phyloP scores from a whole-genome alignment of 2,113 vertebrate genomes.

The Actenoides hombroni region DNA sequence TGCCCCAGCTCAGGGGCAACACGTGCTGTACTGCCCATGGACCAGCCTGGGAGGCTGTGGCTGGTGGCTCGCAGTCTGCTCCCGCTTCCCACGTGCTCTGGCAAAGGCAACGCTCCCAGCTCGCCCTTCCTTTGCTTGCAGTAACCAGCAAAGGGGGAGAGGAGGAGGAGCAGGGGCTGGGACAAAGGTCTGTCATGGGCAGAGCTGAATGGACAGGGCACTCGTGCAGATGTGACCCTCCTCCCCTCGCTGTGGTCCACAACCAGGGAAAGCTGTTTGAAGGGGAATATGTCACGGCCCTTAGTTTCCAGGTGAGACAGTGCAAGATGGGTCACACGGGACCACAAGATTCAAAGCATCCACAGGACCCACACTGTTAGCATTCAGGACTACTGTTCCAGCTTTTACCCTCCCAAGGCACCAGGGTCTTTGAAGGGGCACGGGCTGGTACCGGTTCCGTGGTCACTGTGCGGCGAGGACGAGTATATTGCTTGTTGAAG shows the following conservation, averaged over 20 bases:
- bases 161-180: not conserved
- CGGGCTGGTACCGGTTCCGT: not conserved
- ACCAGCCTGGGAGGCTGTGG: not conserved
- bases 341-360: not conserved
- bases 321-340: not conserved
- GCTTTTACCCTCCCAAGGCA: not conserved
- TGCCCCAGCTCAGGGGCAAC: constrained; percentile 12
- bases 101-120: not conserved
- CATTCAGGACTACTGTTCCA: not conserved
- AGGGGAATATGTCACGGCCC: not conserved
- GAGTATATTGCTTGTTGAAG: not conserved
- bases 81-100: not conserved
- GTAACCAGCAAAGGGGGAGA: not conserved
- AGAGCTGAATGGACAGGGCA: not conserved
- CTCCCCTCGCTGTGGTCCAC: not conserved
- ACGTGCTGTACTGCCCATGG: not conserved
- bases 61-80: not conserved
- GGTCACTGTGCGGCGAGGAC: not conserved
- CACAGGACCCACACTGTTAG: not conserved
- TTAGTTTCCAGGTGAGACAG: not conserved
- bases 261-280: not conserved
- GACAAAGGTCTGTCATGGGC: not conserved
- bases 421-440: rapidly evolving
- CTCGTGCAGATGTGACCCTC: not conserved
- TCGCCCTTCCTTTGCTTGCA: not conserved